Base-by-base conservation (phyloP, 2,113 vertebrate species). In the Arenaria interpres region DNA sequence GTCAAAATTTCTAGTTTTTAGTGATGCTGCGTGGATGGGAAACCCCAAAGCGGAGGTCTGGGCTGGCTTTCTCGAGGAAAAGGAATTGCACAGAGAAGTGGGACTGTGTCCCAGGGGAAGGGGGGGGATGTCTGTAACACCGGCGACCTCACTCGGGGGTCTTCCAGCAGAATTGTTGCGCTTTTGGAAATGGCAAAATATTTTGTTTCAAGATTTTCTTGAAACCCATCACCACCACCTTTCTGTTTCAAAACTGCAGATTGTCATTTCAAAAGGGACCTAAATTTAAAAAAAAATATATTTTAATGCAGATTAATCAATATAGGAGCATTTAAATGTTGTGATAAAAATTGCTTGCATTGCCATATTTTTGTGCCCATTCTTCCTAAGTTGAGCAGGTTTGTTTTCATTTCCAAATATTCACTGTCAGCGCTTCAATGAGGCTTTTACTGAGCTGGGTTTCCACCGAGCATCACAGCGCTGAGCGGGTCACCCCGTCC, bases 291-390 rank as follows among this genome's bases (percentile, higher is more conserved):
- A 56, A 50, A 37, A 10, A 10, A 46, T 46, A 50, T 6, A 4
- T 9, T 37, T 17, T 25, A 23, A 27, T 9, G 12, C 27, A 63
- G 18, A 54, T 89, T 12, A 28, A 37, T 84, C 25, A 33, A 23
- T 43, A 66, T n/a, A 71, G 30, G 35, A 54, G 56, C 2, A 32
- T 92, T 56, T 51, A 33, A 46, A 39, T 32, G 14, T 67, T 41
- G 17, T 18, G 30, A 33, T 41, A 28, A 50, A 78, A 39, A 51
- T 24, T 17, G 24, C 51, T 71, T 43, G 6, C 39, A 6, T 78
- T 22, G 2, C 27, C 27, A 0, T 7, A 7, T 48, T 73, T 82
- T 86, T 37, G 14, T 89, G 62, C 45, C 63, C 27, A 0, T 28
- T 84, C 12, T 30, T 64, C 33, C 37, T 37, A 21, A 43, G 6